phyloP scores from a whole-genome alignment of 1,140 invertebrate genomes.

The Lordiphosa mommai region DNA sequence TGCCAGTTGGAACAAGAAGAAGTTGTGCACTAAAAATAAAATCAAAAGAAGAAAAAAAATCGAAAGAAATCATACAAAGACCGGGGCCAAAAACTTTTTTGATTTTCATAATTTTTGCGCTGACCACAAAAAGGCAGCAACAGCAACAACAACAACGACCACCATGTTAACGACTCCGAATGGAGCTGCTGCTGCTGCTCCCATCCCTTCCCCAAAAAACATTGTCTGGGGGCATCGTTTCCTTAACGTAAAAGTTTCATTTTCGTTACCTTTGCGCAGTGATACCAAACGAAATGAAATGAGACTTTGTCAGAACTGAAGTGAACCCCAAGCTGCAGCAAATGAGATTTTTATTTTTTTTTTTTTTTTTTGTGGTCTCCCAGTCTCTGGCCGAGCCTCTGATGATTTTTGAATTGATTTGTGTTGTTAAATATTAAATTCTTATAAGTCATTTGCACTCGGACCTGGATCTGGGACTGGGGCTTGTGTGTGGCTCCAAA shows the following conservation, averaged over 20 bases:
- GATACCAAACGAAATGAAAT: slow-evolving; percentile 62
- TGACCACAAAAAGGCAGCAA: slow-evolving; percentile 62
- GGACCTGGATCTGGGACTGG: slow-evolving; percentile 11
- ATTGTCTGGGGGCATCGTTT: slow-evolving; percentile 57
- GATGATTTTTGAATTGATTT: slow-evolving; percentile 79
- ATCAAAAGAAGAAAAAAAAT: slow-evolving; percentile 39
- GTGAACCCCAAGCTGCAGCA: slow-evolving; percentile 43
- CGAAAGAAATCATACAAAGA: slow-evolving; percentile 68
- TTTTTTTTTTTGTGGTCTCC: neutral
- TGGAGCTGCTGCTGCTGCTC: slow-evolving; percentile 17
- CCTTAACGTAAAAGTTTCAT: slow-evolving; percentile 70
- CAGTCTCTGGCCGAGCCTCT: slow-evolving; percentile 25
- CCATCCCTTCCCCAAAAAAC: slow-evolving; percentile 11
- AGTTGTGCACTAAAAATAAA: slow-evolving; percentile 64
- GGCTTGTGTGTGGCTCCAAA: slow-evolving; percentile 55
- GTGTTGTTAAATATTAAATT: slow-evolving; percentile 79
- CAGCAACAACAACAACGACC: slow-evolving; percentile 26
- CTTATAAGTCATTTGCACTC: slow-evolving; percentile 79
- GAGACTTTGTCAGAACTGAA: slow-evolving; percentile 57
- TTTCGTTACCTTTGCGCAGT: slow-evolving; percentile 66
- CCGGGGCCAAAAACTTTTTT: slow-evolving; percentile 54
- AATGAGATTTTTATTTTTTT: slow-evolving; percentile 59
- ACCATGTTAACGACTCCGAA: slow-evolving; percentile 70
- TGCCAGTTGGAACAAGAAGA: slow-evolving; percentile 2
- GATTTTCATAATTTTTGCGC: slow-evolving; percentile 76